Evolutionary conservation across 2,113 vertebrate species (phyloP), one percentile per base, ranked within the genome.

Genomic region (Athene noctua): DNA sequence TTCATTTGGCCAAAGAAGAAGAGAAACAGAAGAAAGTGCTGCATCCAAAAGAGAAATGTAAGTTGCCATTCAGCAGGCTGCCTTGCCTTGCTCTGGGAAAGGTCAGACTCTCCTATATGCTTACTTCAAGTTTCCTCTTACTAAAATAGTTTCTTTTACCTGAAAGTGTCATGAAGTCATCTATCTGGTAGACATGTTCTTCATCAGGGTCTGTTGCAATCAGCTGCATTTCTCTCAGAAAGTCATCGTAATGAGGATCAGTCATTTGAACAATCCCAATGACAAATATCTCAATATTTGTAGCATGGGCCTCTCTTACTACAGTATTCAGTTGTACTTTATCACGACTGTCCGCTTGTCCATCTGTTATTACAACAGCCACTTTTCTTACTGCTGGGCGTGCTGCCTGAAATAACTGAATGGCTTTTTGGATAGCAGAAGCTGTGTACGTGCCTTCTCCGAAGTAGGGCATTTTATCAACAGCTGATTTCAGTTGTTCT

Each of bases 381-480:
- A 99, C 98, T 79, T 98, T 99, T 94, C 98, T 97, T 1, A 98
- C 96, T 0, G 98, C 98, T 0, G 96, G 98, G 22, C 98, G 96
- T 0, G 98, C 97, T 0, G 90, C 92, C 80, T 90, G 87, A 59
- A 99, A 98, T 32, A 98, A 78, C 44, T 52, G 79, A 20, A 96
- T 97, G 88, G 99, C 98, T 27, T 87, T 94, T 3, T 95, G 97
- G 75, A 99, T 97, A 46, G 99, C 99, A 1, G 98, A 98, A 63
- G 98, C 99, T 0, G 98, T 99, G 86, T 98, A 99, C 0, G 98
- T 99, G 65, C 99, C 99, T 96, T 99, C 98, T 2, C 99, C 99
- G 8, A 99, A 93, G 79, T 99, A 99, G 8, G 97, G 95, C 99
- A 99, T 99, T 57, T 46, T 84, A 77, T 98, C 98, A 34, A 99